Base-by-base conservation (phyloP, 2,888 invertebrate genomes). In the Apamea sordens region DNA sequence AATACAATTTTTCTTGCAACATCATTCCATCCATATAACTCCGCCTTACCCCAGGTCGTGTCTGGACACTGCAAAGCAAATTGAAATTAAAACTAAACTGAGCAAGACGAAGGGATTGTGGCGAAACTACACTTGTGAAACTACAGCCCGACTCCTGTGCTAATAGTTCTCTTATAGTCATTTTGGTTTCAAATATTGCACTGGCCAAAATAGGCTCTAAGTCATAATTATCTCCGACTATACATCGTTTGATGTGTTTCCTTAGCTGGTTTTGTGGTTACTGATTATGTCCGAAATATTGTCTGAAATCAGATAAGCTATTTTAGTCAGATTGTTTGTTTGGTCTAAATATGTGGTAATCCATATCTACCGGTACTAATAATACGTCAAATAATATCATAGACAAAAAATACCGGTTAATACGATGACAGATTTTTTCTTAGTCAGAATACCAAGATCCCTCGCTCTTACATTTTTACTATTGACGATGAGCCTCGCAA, bases 31-130 rank as follows among this genome's bases (percentile, higher is more conserved):
- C 47, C 32, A 56, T 73, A 75, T 67, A 79, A 75, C 73, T 21
- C 78, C 2, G 68, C 83, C 69, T 89, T 85, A 86, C 44, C 2
- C 53, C 69, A 79, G 80, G 93, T 96, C 95, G 96, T 96, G 96
- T 91, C 93, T 94, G 96, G 96, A 95, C 96, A 95, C 91, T 89
- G 92, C 90, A 89, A 89, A 90, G 93, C 92, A 93, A 94, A 95
- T 94, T 95, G 93, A 95, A 95, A 96, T 96, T 95, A 95, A 96
- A 95, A 95, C 94, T 94, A 92, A 94, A 92, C 92, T 89, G 91
- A 92, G 91, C 90, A 93, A 93, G 93, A 92, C 92, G 90, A 87
- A 87, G 91, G 89, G 86, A 93, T 94, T 94, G 92, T 92, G 88
- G 90, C 91, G 91, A 91, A 94, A 95, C 94, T 77, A 91, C 91